phyloP scores from a whole-genome alignment of 2,797 vertebrate genomes.

The Pipistrellus nathusii region DNA sequence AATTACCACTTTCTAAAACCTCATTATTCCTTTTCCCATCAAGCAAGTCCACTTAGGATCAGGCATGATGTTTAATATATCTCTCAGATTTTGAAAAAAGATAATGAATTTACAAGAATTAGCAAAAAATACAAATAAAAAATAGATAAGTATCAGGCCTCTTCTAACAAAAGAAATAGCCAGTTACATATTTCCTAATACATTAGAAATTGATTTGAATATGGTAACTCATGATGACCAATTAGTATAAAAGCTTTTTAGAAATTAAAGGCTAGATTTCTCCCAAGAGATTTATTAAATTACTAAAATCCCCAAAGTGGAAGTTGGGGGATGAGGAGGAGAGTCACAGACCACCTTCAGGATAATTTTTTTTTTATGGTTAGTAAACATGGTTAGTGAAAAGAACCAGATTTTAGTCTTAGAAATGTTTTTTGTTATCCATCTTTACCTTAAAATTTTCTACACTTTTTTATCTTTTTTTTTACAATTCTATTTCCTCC shows the following conservation, averaged over 20 bases:
- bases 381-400: no score
- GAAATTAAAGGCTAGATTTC: slow-evolving; percentile 47
- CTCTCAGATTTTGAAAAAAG: background rate
- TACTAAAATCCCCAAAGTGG: background rate
- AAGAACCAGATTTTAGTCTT: no score
- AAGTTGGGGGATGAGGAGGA: background rate
- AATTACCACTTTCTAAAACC: background rate
- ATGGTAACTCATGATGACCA: background rate
- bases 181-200: slow-evolving; percentile 11
- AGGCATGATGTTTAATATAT: background rate
- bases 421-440: no score
- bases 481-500: background rate
- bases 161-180: slow-evolving; percentile 6
- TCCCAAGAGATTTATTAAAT: background rate
- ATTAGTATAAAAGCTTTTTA: slow-evolving; percentile 13
- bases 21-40: background rate
- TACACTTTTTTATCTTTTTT: background rate
- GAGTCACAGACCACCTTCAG: no score
- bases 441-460: slow-evolving; percentile 27
- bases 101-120: background rate
- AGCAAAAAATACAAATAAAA: background rate
- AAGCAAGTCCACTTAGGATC: background rate
- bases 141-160: background rate
- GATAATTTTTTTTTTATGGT: no score
- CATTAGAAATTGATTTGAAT: background rate